Evolutionary conservation across 1,140 invertebrate species (phyloP).

Genomic region (silkworm (Bombyx mori)): DNA sequence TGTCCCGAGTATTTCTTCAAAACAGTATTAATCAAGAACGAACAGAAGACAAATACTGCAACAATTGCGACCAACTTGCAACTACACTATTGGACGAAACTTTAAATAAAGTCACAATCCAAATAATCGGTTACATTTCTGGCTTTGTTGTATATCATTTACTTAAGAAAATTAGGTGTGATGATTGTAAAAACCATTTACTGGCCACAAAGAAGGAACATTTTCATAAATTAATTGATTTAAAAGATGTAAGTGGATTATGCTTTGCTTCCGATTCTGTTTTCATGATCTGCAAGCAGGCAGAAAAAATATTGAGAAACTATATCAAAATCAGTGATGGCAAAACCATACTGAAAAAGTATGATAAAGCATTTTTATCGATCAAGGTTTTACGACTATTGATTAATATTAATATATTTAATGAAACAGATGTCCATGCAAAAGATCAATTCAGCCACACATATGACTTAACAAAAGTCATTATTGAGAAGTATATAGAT

Average conservation of each 20-base stretch:
- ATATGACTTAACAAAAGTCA: too few relatives aligned
- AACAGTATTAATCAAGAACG: not conserved
- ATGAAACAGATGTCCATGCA: not conserved
- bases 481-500: not conserved
- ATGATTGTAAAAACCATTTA: not conserved
- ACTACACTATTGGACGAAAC: not conserved
- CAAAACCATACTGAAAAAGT: not conserved
- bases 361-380: not conserved
- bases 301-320: not conserved
- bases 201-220: not conserved
- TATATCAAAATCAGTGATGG: not conserved
- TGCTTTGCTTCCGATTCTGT: not conserved
- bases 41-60: not conserved
- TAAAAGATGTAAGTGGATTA: not conserved
- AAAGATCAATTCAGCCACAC: not conserved
- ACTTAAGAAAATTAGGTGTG: slow-evolving; percentile 14
- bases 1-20: not conserved
- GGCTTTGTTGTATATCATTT: slow-evolving; percentile 2
- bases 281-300: not conserved
- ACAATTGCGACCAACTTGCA: slow-evolving; percentile 1
- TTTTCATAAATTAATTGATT: slow-evolving; percentile 1
- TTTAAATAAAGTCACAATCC: not conserved
- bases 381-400: not conserved
- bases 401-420: not conserved
- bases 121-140: slow-evolving; percentile 6